Conservation (phyloP, 2,113 vertebrate species). For the Pseudolaguvia tuberculata region DNA sequence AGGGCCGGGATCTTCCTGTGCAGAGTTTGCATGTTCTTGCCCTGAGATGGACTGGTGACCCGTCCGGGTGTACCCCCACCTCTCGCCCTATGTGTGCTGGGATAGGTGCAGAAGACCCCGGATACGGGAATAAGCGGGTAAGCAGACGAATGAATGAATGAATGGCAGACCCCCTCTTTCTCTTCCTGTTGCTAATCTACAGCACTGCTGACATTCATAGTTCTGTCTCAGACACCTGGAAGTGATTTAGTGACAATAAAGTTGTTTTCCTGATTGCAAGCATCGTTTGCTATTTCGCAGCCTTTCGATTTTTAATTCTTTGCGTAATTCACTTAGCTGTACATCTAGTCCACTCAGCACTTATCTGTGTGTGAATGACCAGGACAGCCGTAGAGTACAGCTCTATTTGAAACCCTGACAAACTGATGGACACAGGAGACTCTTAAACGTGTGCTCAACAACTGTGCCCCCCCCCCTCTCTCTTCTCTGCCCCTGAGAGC, state of each 20-base stretch:
- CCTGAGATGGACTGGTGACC: too few species aligned
- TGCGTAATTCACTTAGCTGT: conserved; percentile 34
- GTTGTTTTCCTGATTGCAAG: background rate
- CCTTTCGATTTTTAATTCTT: conserved; percentile 54
- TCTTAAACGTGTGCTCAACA: conserved; percentile 53
- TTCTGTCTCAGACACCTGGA: background rate
- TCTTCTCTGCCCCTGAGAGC: conserved; percentile 16
- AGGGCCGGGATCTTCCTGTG: too few species aligned
- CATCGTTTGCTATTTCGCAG: conserved; percentile 52
- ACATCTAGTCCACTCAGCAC: conserved; percentile 39
- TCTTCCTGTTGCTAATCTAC: background rate
- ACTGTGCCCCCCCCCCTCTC: conserved; percentile 9
- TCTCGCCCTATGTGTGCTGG: too few species aligned
- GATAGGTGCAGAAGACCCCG: too few species aligned
- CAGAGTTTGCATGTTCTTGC: too few species aligned
- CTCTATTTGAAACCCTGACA: conserved; percentile 60
- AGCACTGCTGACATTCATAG: background rate
- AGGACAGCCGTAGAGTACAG: conserved; percentile 62
- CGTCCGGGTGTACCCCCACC: too few species aligned
- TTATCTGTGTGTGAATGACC: conserved; percentile 56
- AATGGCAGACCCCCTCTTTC: too few species aligned
- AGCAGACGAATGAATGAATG: too few species aligned
- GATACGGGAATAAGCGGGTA: too few species aligned
- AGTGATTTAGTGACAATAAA: background rate
- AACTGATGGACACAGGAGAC: conserved; percentile 59